A percentile compares a stretch with the other conserved stretches of the same genome.
Evolutionary conservation across 2,113 vertebrate species (phyloP).

Genomic region (Agelaius tricolor): DNA sequence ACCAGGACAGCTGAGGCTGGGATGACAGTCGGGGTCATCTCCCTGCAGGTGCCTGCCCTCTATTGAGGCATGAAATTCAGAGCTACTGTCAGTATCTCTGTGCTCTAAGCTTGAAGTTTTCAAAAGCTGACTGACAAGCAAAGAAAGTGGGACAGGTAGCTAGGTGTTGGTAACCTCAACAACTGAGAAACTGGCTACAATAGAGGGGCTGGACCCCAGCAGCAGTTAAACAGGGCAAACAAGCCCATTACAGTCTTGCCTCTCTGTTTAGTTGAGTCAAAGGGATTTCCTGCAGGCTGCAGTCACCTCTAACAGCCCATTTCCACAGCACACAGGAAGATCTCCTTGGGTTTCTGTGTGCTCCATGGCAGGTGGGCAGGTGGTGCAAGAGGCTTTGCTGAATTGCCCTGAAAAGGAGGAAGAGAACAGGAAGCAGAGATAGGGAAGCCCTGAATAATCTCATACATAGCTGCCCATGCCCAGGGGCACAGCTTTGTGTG

Average conservation of each 20-base stretch:
- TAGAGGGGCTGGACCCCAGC: not conserved
- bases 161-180: not conserved
- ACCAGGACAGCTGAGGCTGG: not conserved
- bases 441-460: not conserved
- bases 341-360: fast-evolving
- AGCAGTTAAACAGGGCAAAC: not conserved
- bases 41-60: not conserved
- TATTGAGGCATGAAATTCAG: not conserved
- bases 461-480: not conserved
- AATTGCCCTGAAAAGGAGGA: not conserved
- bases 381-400: not conserved
- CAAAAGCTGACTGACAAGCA: not conserved
- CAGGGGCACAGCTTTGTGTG: not conserved
- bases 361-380: not conserved
- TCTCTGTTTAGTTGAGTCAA: not conserved
- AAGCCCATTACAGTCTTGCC: not conserved
- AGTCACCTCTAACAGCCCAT: not conserved
- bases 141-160: not conserved
- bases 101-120: not conserved
- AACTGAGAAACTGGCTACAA: not conserved
- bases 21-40: not conserved
- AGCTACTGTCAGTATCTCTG: not conserved
- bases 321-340: not conserved
- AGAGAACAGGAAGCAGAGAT: not conserved
- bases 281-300: not conserved